Conservation (phyloP, 2,113 vertebrate species). For the Misgurnus mizolepis region DNA sequence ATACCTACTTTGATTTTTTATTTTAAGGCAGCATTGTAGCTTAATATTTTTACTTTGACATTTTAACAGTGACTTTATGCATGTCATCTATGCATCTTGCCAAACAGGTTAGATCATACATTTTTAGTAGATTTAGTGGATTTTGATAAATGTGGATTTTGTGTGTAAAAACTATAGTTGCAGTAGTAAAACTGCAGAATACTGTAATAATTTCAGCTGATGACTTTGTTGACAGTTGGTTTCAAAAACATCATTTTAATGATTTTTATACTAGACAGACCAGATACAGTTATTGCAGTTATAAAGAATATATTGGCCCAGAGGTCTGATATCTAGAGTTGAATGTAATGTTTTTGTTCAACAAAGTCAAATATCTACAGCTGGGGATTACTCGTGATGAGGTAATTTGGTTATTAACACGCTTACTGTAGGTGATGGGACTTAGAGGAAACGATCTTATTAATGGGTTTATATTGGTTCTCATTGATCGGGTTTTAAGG, state of each 20-base stretch:
- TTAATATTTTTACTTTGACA: background rate
- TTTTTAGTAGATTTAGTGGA: background rate
- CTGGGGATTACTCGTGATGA: slow-evolving; percentile 25
- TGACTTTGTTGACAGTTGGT: slow-evolving; percentile 14
- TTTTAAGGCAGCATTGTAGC: background rate
- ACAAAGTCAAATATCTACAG: slow-evolving; percentile 12
- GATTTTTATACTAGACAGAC: slow-evolving; percentile 18
- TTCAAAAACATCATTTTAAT: slow-evolving; percentile 11
- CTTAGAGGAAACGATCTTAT: background rate
- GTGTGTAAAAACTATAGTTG: background rate
- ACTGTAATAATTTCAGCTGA: slow-evolving; percentile 5
- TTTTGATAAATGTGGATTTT: background rate
- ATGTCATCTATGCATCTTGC: too few relatives aligned
- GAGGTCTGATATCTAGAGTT: slow-evolving; percentile 17
- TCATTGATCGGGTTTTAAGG: background rate
- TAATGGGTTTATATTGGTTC: background rate
- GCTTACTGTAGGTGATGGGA: background rate
- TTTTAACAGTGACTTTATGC: too few relatives aligned
- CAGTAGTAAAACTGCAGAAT: background rate
- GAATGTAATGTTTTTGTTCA: background rate
- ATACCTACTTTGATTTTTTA: too few relatives aligned
- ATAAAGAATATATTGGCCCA: slow-evolving; percentile 3
- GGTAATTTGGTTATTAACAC: slow-evolving; percentile 20
- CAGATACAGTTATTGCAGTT: slow-evolving; percentile 7
- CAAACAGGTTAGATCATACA: too few relatives aligned